phyloP scores from a whole-genome alignment of 30 jellyfish, hydroid and myxozoan species.

The Turritopsis rubra region DNA sequence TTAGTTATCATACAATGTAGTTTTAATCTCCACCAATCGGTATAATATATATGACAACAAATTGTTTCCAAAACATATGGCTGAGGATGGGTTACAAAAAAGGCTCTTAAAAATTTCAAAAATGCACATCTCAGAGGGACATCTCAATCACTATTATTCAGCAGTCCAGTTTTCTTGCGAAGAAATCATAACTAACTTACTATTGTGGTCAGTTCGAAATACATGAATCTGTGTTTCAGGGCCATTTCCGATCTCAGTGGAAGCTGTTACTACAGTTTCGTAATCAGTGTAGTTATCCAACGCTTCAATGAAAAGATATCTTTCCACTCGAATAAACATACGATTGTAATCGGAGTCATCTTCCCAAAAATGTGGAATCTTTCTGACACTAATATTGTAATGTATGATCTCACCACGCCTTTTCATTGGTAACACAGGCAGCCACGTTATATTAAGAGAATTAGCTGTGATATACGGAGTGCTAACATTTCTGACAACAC shows the following conservation, averaged over 20 bases:
- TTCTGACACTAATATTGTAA: neutral
- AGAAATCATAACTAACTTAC: neutral
- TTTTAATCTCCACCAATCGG: no score
- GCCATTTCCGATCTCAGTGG: neutral
- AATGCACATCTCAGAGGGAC: neutral
- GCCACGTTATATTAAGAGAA: neutral
- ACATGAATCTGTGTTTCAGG: neutral
- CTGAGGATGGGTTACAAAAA: no score
- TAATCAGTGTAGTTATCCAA: slow-evolving; percentile 3
- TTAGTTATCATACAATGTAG: no score
- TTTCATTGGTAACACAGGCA: slow-evolving; percentile 14
- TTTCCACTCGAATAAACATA: neutral
- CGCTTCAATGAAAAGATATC: neutral
- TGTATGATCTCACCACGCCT: slow-evolving; percentile 6
- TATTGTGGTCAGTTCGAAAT: neutral
- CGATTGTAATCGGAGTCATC: neutral
- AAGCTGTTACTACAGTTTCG: neutral
- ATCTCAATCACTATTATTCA: neutral
- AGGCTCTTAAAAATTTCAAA: no score
- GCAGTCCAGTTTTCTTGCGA: neutral
- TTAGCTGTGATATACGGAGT: slow-evolving; percentile 2
- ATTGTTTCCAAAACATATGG: no score
- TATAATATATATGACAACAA: no score
- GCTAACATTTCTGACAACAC: neutral
- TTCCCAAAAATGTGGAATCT: neutral